Percentiles rank a stretch among this genome's conserved stretches.
These are phyloP conservation scores for Ascidia mentula DNA, from an alignment of 23 tunicate species.

Conservation along the genomic window DNA sequence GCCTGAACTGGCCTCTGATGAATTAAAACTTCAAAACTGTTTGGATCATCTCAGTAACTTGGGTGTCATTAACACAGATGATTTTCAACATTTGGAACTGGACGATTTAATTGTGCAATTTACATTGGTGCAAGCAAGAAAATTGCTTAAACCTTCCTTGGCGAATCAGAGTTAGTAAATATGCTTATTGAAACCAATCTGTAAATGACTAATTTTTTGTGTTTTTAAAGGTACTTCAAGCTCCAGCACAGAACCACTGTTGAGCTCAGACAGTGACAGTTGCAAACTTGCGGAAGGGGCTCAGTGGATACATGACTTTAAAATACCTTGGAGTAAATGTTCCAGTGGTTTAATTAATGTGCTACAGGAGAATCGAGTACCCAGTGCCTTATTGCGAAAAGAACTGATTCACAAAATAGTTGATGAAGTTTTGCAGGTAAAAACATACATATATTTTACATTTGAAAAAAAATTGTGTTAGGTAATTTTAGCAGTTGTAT, in stretches of 20 bases:
- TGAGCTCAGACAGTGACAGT: neutral
- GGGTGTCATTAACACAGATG: neutral
- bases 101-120: neutral
- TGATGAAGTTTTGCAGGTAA: constrained; percentile 2
- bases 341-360: neutral
- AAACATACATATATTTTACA: no score
- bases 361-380: neutral
- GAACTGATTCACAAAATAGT: neutral
- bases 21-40: no score
- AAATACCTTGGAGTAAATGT: neutral
- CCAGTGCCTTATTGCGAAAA: neutral
- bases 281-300: neutral
- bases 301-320: neutral
- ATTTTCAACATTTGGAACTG: neutral
- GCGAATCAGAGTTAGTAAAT: neutral
- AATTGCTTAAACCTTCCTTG: neutral
- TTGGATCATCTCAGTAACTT: neutral
- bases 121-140: constrained; percentile 6
- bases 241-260: neutral
- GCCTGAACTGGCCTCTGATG: no score
- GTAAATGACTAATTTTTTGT: neutral
- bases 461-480: no score
- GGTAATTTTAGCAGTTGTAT: no score
- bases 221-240: neutral
- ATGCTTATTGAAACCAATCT: neutral